Conservation (phyloP, 2,888 invertebrate genomes). For the Leptinotarsa tumamoca region DNA sequence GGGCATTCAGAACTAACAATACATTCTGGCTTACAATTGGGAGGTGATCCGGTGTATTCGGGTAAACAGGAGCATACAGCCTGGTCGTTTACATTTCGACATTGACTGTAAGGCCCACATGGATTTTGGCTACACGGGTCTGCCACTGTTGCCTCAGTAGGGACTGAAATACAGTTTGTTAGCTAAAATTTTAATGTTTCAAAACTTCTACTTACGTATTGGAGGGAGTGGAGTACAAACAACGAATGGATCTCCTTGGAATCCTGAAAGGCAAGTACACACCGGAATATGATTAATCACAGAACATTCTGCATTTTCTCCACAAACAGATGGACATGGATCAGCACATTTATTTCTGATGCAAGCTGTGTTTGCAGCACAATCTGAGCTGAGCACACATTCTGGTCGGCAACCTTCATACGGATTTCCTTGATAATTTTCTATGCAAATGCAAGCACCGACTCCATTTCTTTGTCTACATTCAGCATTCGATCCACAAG, state of each 20-base stretch:
- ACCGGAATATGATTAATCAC: constrained; percentile 89
- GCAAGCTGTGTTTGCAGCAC: constrained; percentile 85
- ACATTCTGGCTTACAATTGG: constrained; percentile 83
- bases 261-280: constrained; percentile 81
- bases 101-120: constrained; percentile 83
- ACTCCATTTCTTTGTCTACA: constrained; percentile 82
- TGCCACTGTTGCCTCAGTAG: constrained; percentile 56
- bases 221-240: constrained; percentile 65
- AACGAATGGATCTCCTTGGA: constrained; percentile 79
- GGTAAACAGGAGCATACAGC: constrained; percentile 81
- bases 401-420: constrained; percentile 89
- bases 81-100: constrained; percentile 74
- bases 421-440: constrained; percentile 87
- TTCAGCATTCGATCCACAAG: constrained; percentile 87
- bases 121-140: constrained; percentile 80
- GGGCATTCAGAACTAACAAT: constrained; percentile 81
- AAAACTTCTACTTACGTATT: constrained; percentile 50
- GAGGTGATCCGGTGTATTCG: constrained; percentile 79
- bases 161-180: constrained; percentile 39
- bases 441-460: constrained; percentile 83
- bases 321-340: constrained; percentile 89
- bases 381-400: constrained; percentile 88
- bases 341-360: constrained; percentile 85
- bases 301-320: constrained; percentile 83
- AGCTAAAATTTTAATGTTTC: background rate